These are phyloP conservation scores for Eueides isabella DNA, from an alignment of 1,140 invertebrate species.

Conservation along the genomic window DNA sequence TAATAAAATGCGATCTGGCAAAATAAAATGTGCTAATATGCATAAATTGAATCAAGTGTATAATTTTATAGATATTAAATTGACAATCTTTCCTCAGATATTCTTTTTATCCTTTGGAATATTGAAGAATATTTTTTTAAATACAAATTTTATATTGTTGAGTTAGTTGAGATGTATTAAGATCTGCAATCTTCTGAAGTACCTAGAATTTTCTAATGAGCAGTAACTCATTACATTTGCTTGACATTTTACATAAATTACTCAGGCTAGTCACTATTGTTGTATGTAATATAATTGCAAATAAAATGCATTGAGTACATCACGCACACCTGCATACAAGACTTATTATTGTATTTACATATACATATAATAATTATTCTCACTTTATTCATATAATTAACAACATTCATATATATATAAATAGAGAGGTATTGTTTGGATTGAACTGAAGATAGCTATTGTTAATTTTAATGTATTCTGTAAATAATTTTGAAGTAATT, in stretches of 20 bases:
- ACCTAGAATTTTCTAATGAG: slow-evolving; percentile 3
- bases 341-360: slow-evolving; percentile 23
- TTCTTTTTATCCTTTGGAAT: too few species aligned
- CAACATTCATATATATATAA: slow-evolving; percentile 22
- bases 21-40: slow-evolving; percentile 35
- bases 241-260: slow-evolving; percentile 31
- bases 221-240: slow-evolving; percentile 17
- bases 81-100: slow-evolving; percentile 5
- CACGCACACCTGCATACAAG: slow-evolving; percentile 40
- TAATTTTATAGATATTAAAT: slow-evolving; percentile 31
- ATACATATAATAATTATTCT: slow-evolving; percentile 31
- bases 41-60: slow-evolving; percentile 26
- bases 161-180: background rate
- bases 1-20: slow-evolving; percentile 17
- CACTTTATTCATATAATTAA: slow-evolving; percentile 32
- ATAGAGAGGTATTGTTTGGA: slow-evolving; percentile 23
- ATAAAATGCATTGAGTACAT: slow-evolving; percentile 33
- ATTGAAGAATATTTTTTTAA: background rate
- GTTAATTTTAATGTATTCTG: slow-evolving; percentile 10
- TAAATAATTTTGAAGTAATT: background rate
- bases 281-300: slow-evolving; percentile 32
- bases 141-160: background rate
- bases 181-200: background rate
- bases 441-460: background rate
- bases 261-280: slow-evolving; percentile 27